A percentile compares a stretch with the other conserved stretches of the same genome.
Conservation (phyloP, 2,888 invertebrate species). For the Entomobrya proxima region DNA sequence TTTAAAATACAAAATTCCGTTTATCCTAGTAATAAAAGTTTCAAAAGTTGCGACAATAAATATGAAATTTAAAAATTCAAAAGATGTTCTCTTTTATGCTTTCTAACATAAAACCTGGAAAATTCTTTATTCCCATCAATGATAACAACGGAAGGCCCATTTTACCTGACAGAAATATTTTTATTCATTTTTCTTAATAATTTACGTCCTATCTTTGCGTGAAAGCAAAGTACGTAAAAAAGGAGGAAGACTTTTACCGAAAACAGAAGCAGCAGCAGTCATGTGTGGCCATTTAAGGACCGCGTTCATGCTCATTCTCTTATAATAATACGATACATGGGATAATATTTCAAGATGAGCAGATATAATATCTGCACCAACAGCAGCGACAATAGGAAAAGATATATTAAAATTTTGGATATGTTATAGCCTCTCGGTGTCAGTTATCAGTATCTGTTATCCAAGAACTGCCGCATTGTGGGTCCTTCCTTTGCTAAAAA, state of each 20-base stretch:
- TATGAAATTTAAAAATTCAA: constrained; percentile 44
- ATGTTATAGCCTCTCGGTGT: not conserved
- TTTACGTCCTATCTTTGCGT: constrained; percentile 42
- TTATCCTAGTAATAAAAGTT: constrained; percentile 5
- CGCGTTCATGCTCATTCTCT: not conserved
- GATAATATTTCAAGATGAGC: constrained; percentile 31
- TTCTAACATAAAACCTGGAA: not conserved
- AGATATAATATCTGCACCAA: not conserved
- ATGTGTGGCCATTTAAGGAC: constrained; percentile 44
- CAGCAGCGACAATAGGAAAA: not conserved
- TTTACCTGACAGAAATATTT: constrained; percentile 41
- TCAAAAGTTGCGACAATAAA: constrained; percentile 59
- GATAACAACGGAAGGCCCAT: constrained; percentile 9
- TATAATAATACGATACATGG: constrained; percentile 18
- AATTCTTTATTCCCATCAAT: not conserved
- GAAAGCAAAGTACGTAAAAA: not conserved
- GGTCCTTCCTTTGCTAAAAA: not conserved
- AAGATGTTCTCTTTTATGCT: constrained; percentile 2
- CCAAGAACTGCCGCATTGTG: constrained; percentile 13
- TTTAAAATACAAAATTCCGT: not conserved
- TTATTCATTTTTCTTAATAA: constrained; percentile 46
- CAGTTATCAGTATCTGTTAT: constrained; percentile 25
- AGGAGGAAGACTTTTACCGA: constrained; percentile 10
- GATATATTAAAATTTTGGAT: constrained; percentile 23
- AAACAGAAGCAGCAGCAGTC: constrained; percentile 32